Conservation (phyloP, 2,113 vertebrate genomes). For the Stegostoma tigrinum region DNA sequence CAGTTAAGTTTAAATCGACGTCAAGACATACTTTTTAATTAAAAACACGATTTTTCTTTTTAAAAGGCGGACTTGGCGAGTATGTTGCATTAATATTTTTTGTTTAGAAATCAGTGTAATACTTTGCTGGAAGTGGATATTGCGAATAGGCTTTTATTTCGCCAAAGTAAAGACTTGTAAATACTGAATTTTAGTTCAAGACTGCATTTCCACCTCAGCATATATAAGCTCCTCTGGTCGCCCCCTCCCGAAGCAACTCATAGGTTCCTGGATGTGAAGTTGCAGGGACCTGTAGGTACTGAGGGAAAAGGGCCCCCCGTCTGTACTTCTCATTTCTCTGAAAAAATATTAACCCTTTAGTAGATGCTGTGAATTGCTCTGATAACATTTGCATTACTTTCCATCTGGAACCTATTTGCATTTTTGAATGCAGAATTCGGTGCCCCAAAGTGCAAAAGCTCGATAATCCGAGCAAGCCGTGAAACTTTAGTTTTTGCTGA, state of each 20-base stretch:
- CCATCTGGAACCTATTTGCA: background rate
- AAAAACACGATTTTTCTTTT: background rate
- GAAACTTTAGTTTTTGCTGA: background rate
- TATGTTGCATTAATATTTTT: background rate
- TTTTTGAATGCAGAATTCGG: background rate
- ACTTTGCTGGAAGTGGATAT: background rate
- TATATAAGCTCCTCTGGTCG: background rate
- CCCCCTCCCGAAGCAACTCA: background rate
- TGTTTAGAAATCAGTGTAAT: background rate
- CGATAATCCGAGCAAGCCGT: background rate
- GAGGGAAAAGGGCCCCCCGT: background rate
- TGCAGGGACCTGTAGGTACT: background rate
- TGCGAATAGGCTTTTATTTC: background rate
- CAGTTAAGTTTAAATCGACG: background rate
- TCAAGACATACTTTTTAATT: conserved; percentile 23
- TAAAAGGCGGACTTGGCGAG: background rate
- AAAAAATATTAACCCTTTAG: background rate
- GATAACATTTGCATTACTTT: background rate
- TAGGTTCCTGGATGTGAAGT: background rate
- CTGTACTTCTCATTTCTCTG: background rate
- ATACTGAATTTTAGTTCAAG: background rate
- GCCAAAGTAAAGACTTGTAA: background rate
- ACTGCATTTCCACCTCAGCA: background rate
- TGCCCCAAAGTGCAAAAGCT: background rate
- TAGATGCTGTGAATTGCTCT: background rate